A percentile compares a stretch with the other conserved stretches of the same genome.
These are phyloP conservation scores for Holacanthus passer DNA, from an alignment of 2,113 vertebrate species.

Conservation along the genomic window DNA sequence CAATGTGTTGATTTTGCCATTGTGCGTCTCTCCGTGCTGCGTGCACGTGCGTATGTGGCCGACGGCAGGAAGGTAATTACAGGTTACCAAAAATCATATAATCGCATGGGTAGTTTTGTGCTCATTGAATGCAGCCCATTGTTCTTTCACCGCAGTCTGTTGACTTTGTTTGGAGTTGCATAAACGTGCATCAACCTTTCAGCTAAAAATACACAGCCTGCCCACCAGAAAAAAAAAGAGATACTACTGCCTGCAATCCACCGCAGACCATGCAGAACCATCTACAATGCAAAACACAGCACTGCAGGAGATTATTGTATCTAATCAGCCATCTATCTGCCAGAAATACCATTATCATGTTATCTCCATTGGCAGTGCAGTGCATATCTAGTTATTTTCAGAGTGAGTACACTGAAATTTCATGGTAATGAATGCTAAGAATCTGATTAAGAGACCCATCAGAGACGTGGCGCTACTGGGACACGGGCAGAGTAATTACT, in stretches of 20 bases:
- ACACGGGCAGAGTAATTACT: slow-evolving; percentile 74
- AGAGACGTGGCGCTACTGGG: slow-evolving; percentile 63
- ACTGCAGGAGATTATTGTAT: slow-evolving; percentile 61
- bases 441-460: slow-evolving; percentile 70
- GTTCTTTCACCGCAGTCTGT: slow-evolving; percentile 42
- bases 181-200: slow-evolving; percentile 50
- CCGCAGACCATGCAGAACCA: slow-evolving; percentile 44
- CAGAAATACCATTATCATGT: slow-evolving; percentile 68
- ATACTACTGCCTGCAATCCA: slow-evolving; percentile 37
- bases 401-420: slow-evolving; percentile 53
- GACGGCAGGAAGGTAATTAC: slow-evolving; percentile 23
- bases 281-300: slow-evolving; percentile 57
- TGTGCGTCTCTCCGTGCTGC: neutral
- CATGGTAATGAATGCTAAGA: slow-evolving; percentile 74
- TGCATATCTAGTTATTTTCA: slow-evolving; percentile 57
- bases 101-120: slow-evolving; percentile 30
- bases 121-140: slow-evolving; percentile 29
- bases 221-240: slow-evolving; percentile 16
- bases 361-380: slow-evolving; percentile 42
- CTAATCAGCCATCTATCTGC: slow-evolving; percentile 69
- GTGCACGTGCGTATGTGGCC: neutral
- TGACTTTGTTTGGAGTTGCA: slow-evolving; percentile 54
- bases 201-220: slow-evolving; percentile 60
- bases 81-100: slow-evolving; percentile 31
- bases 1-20: slow-evolving; percentile 47